Evolutionary conservation across 53 echinoderm and acorn worm genomes (phyloP), one percentile per base, ranked within the genome.

Genomic region (Stichopus horrens): DNA sequence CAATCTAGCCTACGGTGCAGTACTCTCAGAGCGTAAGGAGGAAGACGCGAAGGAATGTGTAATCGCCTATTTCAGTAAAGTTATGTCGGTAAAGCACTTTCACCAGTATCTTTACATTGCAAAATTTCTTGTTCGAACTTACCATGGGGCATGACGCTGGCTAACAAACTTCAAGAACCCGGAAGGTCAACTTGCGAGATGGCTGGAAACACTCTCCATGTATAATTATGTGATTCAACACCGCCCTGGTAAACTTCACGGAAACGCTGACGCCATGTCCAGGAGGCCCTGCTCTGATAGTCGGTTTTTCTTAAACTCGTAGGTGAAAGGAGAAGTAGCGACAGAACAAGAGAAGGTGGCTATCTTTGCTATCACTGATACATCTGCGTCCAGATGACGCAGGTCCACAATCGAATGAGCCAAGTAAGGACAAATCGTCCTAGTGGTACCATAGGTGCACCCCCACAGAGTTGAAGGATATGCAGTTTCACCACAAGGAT

Each of bases 221-320:
- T 89, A 89, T 23, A 63, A 89, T 18, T 89, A 66, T 67, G 73
- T 52, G 18, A 63, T 89, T 37, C 18, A 63, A 23, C 89, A 89
- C 53, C 60, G 82, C 8, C 74, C 89, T 5, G 89, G 89, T 14
- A 21, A 71, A 71, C 51, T 71, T n/a, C 89, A 89, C 18, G 78
- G 77, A 0, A 89, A 89, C 18, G 89, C 89, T 14, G 83, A 89
- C 37, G n/a, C n/a, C n/a, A n/a, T n/a, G n/a, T 89, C 89, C 10
- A 65, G 74, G 21, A 18, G 79, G 20, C 65, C 74, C 20, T 54
- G 83, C 23, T 23, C 52, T 59, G 86, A 86, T 54, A n/a, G 68
- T 51, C n/a, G n/a, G n/a, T n/a, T n/a, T n/a, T n/a, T n/a, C n/a
- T n/a, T n/a, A n/a, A n/a, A n/a, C 21, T 86, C 18, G 71, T 53